Base-by-base conservation (phyloP, 2,797 vertebrate species). In the Nannoperca obscura region DNA sequence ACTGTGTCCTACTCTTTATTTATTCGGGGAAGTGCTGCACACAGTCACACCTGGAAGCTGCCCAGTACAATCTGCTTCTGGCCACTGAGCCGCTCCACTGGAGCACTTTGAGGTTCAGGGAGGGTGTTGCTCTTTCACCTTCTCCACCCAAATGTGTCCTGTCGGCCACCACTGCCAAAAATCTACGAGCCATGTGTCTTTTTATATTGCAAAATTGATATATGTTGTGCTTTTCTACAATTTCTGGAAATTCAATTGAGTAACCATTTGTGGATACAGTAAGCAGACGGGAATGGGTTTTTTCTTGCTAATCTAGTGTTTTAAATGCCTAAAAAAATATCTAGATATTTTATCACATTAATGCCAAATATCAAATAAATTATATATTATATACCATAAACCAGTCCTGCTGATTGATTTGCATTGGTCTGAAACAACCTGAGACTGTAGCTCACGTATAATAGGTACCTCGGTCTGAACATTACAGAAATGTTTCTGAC, bases 61-160 rank as follows among this genome's bases (percentile, higher is more conserved):
- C 34, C n/a, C 70, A 59, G 40, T 52, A 20, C 49, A 66, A 13
- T 34, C 55, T 81, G 63, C 55, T 81, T 58, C 19, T 78, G 22
- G 46, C 27, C 20, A 7, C 67, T 60, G 73, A 61, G 22, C 34
- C 40, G 65, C 49, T 69, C 42, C 47, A 75, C 20, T 58, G 52
- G 36, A 70, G 14, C 12, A 8, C 62, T 40, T 60, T 5, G 19
- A 13, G 44, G 9, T 27, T 80, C 10, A 22, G 12, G 59, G 22
- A 46, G 46, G 47, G 19, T 7, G 40, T 11, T 40, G 22, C 64
- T 50, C 24, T 63, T 50, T 65, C 30, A 49, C 20, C 64, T 63
- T 44, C 22, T 49, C 8, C 12, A 66, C 44, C 2, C 34, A 49
- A 13, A 30, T 27, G 0, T n/a, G 44, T 32, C 13, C 44, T 15